A percentile compares a stretch with the other conserved stretches of the same genome.
These are phyloP conservation scores for Paramormyrops kingsleyae DNA, from an alignment of 2,113 vertebrate genomes.

Conservation along the genomic window DNA sequence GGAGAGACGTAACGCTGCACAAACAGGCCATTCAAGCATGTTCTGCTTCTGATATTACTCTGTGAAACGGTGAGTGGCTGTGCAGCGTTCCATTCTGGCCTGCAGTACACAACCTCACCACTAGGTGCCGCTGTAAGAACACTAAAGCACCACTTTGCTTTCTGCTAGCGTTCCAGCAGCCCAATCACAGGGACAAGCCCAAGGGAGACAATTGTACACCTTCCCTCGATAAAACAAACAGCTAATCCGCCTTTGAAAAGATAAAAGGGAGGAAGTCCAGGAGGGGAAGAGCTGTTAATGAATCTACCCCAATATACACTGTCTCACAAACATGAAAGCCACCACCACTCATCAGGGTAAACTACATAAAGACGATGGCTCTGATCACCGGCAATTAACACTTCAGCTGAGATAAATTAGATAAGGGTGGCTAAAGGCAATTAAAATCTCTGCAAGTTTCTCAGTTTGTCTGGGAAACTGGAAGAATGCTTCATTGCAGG, in stretches of 20 bases:
- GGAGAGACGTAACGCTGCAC: background rate
- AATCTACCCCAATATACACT: background rate
- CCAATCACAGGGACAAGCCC: background rate
- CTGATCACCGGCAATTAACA: slow-evolving; percentile 78
- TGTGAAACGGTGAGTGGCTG: background rate
- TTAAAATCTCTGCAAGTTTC: slow-evolving; percentile 77
- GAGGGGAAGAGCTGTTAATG: background rate
- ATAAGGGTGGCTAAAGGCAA: slow-evolving; percentile 77
- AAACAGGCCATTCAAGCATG: background rate
- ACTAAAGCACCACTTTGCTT: background rate
- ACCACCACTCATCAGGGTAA: background rate
- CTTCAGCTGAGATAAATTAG: slow-evolving; percentile 81
- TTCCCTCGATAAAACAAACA: background rate
- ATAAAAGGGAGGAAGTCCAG: background rate
- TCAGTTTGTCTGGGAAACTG: slow-evolving; percentile 68
- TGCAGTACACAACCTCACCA: slow-evolving; percentile 17
- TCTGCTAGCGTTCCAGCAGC: background rate
- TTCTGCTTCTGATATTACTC: background rate
- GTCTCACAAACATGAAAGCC: background rate
- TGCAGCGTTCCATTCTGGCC: background rate
- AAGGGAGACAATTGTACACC: background rate
- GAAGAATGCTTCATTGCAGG: slow-evolving; percentile 61
- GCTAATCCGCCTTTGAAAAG: background rate
- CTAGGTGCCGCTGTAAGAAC: slow-evolving; percentile 20
- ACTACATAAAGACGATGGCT: slow-evolving; percentile 75